Base-by-base conservation (phyloP, 2,113 vertebrate genomes). In the Chaenocephalus aceratus region DNA sequence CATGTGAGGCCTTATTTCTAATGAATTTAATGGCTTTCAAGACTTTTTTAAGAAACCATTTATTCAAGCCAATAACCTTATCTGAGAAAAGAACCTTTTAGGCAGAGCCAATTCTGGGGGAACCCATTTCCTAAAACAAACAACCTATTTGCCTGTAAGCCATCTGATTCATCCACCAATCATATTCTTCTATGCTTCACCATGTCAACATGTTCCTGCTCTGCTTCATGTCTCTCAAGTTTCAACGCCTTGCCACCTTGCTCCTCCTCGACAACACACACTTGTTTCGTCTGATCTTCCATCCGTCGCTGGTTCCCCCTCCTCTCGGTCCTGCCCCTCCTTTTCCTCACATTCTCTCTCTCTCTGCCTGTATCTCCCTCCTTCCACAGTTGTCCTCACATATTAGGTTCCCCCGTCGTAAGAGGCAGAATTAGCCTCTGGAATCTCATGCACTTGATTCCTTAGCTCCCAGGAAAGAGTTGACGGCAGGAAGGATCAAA, bases 371-470 rank as follows among this genome's bases (percentile, higher is more conserved):
- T 66, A 72, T 81, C 75, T 59, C 80, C 14, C 80, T 83, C 90
- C 81, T 71, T 77, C 87, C 81, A 87, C 90, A 93, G 92, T 94
- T 93, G 93, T 93, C 92, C 86, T 90, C 92, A 90, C 89, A 89
- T 93, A 93, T 93, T 93, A 92, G 80, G 90, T 93, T 90, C 75
- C 91, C 87, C 53, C n/a, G 63, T 89, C 84, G 75, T 86, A 67
- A 90, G 93, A 60, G 83, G 92, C 92, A 90, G 92, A 91, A 93
- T 93, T 93, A 93, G 91, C 84, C 82, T 72, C 82, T 79, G 92
- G 92, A 93, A 92, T 93, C 81, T 84, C 4, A 62, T 79, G 81
- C 89, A 91, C 89, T 93, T 92, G 88, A 89, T 93, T 88, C 59
- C 46, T 83, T 80, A 64, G 23, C 86, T 91, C 72, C 70, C 46